Evolutionary conservation across 2,888 invertebrate species (phyloP), one percentile per base, ranked within the genome.

Genomic region (Eubasilissa splendida): DNA sequence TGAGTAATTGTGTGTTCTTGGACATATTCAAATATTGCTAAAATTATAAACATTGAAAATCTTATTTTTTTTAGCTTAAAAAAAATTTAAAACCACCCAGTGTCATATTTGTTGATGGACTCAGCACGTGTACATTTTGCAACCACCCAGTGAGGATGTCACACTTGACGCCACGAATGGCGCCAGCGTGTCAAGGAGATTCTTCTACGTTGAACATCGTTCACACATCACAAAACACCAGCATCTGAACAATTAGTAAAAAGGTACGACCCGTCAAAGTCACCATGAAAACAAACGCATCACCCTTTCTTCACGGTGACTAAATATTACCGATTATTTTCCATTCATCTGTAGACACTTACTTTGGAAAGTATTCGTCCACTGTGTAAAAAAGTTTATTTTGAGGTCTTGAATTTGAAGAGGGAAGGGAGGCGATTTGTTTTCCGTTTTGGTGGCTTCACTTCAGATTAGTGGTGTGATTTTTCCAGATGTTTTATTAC

Each of bases 91-190:
- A 42, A 42, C 42, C 42, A 42, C 42, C 42, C 3, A 7, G 42
- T 42, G 4, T 5, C 42, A 7, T 42, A 42, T 42, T 42, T 42
- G 42, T 42, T 42, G 42, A 42, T 2, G 7, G 42, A 7, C 42
- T 42, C 4, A 42, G 42, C 42, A 42, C 42, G 7, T 22, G 33
- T 33, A 22, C 22, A 63, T 59, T 56, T 74, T 74, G 58, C 33
- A 33, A 42, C 74, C 74, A 74, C 74, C 74, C 59, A 31, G 52
- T 70, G 70, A 70, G 54, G 54, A 70, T 53, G 70, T 54, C 70
- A 70, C 31, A 54, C 53, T 52, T 22, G 54, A 70, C 70, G 54
- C 53, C 52, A 31, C 66, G 66, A 50, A 50, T 50, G n/a, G 66
- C 66, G 50, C 66, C 66, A 42, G 50, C n/a, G 31, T 70, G 70